Percentiles rank a stretch among this genome's conserved stretches.
phyloP scores from a whole-genome alignment of 1,140 invertebrate genomes.

The Papilio glaucus region DNA sequence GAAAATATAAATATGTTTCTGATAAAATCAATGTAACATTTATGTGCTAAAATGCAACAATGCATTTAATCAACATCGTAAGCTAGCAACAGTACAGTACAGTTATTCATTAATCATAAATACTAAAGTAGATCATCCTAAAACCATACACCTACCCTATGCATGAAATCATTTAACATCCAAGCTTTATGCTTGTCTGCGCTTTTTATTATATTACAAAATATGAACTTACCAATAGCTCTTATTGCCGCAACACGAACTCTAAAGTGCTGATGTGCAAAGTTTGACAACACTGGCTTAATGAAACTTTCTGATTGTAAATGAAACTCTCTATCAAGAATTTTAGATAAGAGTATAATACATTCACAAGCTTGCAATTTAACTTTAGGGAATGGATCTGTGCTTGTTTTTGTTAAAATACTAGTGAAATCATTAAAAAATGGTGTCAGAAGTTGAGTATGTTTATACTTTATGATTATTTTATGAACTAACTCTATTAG shows the following conservation, averaged over 20 bases:
- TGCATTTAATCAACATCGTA: too few species aligned
- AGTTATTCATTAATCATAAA: too few species aligned
- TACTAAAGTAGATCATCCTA: too few species aligned
- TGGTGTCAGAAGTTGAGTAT: constrained; percentile 80
- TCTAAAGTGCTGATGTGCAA: constrained; percentile 92
- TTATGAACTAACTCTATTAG: constrained; percentile 86
- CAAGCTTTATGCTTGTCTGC: too few species aligned
- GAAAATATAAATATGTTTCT: too few species aligned
- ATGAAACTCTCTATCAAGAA: constrained; percentile 89
- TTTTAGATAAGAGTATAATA: constrained; percentile 86
- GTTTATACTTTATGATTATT: constrained; percentile 87
- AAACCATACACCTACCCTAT: too few species aligned
- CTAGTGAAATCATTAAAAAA: constrained; percentile 90
- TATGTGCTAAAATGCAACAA: constrained; percentile 17
- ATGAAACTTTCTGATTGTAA: constrained; percentile 88
- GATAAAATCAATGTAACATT: constrained; percentile 4
- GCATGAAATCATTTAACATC: too few species aligned
- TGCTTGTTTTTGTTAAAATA: constrained; percentile 88
- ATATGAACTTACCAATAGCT: constrained; percentile 85
- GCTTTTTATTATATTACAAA: neutral
- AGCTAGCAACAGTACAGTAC: too few species aligned
- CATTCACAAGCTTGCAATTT: constrained; percentile 90
- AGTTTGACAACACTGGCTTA: constrained; percentile 88
- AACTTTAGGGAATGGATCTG: constrained; percentile 91
- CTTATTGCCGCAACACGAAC: constrained; percentile 89